Percentiles rank a stretch among this genome's conserved stretches.
Evolutionary conservation across 2,888 invertebrate genomes (phyloP).

Genomic region (Myopa tessellatipennis): DNA sequence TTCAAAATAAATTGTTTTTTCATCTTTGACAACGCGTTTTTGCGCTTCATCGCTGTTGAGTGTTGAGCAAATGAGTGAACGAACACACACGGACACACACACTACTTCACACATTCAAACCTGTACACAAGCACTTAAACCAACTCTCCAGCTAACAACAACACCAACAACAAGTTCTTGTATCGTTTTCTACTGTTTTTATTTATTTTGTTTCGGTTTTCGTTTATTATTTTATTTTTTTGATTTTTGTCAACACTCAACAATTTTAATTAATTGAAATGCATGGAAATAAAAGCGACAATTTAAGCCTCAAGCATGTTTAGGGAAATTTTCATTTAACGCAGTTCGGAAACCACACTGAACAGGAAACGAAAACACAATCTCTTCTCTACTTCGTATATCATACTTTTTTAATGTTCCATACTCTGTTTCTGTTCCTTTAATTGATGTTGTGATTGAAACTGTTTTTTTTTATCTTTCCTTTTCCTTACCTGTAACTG

Average conservation of each 20-base stretch:
- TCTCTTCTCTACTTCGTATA: too few relatives aligned
- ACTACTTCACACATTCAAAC: neutral
- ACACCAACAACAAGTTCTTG: neutral
- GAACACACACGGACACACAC: neutral
- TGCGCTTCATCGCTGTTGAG: neutral
- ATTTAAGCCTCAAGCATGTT: neutral
- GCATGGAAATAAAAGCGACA: neutral
- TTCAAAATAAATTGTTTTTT: constrained; percentile 1
- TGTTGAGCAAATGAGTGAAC: neutral
- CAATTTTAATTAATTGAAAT: too few relatives aligned
- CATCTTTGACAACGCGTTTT: neutral
- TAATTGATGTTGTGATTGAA: too few relatives aligned
- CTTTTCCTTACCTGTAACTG: too few relatives aligned
- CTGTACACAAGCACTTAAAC: neutral
- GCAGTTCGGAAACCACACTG: too few relatives aligned
- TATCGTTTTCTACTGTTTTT: neutral
- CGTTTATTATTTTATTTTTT: too few relatives aligned
- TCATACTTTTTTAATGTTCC: too few relatives aligned
- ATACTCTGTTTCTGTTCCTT: too few relatives aligned
- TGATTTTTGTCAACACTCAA: neutral
- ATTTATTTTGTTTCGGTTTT: neutral
- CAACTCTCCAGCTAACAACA: neutral
- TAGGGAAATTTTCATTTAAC: neutral
- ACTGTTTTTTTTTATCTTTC: too few relatives aligned
- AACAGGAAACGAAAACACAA: too few relatives aligned